Base-by-base conservation (phyloP, 2,797 vertebrate species). In the Sphenopsis melanotis region DNA sequence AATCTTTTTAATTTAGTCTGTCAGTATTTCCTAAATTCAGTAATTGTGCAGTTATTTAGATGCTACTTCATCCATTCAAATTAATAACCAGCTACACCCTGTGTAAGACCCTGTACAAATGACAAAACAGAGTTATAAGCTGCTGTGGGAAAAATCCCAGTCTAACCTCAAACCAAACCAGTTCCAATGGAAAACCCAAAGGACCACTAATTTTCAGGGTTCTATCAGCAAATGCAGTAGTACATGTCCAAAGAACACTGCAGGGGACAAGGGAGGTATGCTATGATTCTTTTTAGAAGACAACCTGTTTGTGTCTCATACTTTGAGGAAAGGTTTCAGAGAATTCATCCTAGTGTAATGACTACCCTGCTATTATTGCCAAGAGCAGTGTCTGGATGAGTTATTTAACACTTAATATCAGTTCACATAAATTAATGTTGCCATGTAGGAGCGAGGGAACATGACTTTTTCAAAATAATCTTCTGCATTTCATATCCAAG, bases 381-480 rank as follows among this genome's bases (percentile, higher is more conserved):
- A 94, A 95, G 46, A 94, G 85, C 93, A 85, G 94, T 17, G 76
- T 91, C 92, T 85, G 85, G 80, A 80, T 96, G 91, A 95, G 92
- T 93, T 94, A 93, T 95, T 96, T 90, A 94, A 91, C 83, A 83
- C 85, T 89, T 93, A 93, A 49, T 96, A 92, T 83, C 76, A 83
- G 80, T 37, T 88, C 91, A 92, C 87, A 83, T 88, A 91, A 93
- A 97, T 95, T 93, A 92, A 90, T 0, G 2, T 70, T 95, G 80
- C 83, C 70, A 79, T 15, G 47, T 41, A 88, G 84, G 72, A 91
- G 63, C 86, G 87, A 92, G 69, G 47, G 65, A 93, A 96, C 79
- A 86, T 39, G 85, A 72, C 77, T 96, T 94, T 81, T 95, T 70
- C 89, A 83, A 94, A 94, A 94, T 87, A 87, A 75, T 94, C 82